phyloP scores from a whole-genome alignment of 2,797 vertebrate species.

The Sebastolobus altivelis region DNA sequence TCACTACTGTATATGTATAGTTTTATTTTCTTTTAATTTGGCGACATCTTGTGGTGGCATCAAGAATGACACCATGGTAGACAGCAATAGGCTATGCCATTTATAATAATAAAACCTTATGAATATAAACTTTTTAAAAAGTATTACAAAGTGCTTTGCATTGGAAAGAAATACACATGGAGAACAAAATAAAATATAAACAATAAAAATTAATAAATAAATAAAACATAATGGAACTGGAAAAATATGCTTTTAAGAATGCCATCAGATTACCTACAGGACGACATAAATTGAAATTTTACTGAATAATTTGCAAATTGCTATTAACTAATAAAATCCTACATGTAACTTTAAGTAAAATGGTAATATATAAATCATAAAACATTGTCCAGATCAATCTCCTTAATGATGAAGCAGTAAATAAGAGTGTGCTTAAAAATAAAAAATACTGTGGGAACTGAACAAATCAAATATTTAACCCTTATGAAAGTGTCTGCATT shows the following conservation, averaged over 20 bases:
- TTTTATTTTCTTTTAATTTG: not conserved
- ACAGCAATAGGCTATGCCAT: not conserved
- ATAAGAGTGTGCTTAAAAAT: not conserved
- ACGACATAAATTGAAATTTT: not conserved
- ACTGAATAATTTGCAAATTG: not conserved
- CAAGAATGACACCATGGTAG: not conserved
- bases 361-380: not conserved
- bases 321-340: not conserved
- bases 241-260: not conserved
- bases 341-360: not conserved
- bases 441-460: not conserved
- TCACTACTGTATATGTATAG: no score
- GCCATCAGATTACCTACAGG: fast-evolving
- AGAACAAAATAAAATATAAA: no score
- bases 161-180: not conserved
- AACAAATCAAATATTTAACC: not conserved
- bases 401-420: no score
- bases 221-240: not conserved
- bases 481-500: not conserved
- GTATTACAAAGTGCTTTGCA: not conserved
- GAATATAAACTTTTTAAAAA: not conserved
- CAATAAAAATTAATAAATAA: not conserved
- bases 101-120: not conserved
- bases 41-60: not conserved
- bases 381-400: not conserved